Percentiles rank a stretch among this genome's conserved stretches.
phyloP scores from a whole-genome alignment of 2,888 invertebrate genomes.

The Erynnis tages region DNA sequence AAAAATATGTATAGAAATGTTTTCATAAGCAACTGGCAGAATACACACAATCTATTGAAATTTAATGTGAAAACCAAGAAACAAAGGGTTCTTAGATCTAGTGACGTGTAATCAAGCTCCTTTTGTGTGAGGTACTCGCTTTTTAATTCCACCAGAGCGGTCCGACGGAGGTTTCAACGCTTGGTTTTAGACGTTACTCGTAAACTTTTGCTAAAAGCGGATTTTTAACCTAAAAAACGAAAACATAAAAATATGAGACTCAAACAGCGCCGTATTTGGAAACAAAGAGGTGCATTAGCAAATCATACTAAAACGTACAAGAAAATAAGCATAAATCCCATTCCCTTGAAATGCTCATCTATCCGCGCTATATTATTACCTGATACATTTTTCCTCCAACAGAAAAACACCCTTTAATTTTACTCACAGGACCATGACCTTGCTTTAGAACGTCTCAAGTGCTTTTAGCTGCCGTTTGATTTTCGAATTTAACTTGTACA shows the following conservation, averaged over 20 bases:
- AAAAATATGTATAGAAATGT: no score
- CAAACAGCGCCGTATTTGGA: conserved; percentile 31
- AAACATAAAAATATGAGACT: conserved; percentile 14
- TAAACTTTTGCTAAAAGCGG: conserved; percentile 16
- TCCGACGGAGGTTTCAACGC: conserved; percentile 37
- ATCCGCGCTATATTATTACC: conserved; percentile 61
- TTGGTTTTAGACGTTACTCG: conserved; percentile 8
- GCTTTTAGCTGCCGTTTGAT: background rate
- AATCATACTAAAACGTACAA: conserved; percentile 44
- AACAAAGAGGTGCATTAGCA: conserved; percentile 45
- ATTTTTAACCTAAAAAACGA: conserved; percentile 26
- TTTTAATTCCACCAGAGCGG: conserved; percentile 49
- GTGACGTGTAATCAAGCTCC: conserved; percentile 68
- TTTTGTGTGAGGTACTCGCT: conserved; percentile 55
- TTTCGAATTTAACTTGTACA: background rate
- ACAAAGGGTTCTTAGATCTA: conserved; percentile 56
- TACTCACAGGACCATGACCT: conserved; percentile 40
- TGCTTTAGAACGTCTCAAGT: background rate
- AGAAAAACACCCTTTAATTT: conserved; percentile 68
- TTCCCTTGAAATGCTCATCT: conserved; percentile 57
- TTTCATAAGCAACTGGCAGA: background rate
- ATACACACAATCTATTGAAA: conserved; percentile 33
- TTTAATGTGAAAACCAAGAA: conserved; percentile 46
- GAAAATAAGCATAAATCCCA: conserved; percentile 49
- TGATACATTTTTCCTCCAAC: conserved; percentile 61